Conservation (phyloP, 2,888 invertebrate species). For the Calliphora vomitoria region DNA sequence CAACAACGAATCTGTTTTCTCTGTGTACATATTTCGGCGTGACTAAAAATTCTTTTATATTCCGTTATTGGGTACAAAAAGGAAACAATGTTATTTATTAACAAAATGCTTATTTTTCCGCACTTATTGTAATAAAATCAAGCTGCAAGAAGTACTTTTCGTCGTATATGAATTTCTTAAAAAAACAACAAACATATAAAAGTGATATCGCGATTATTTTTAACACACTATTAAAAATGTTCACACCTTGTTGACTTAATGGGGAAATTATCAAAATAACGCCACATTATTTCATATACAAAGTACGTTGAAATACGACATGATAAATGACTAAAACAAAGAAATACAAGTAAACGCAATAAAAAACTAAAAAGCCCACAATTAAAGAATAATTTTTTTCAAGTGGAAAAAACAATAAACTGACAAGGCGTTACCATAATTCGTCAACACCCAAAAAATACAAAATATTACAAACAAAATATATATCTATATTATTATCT, state of each 20-base stretch:
- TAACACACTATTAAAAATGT: slow-evolving; percentile 40
- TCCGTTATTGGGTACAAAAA: too few relatives aligned
- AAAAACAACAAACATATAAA: not conserved
- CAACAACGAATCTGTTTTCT: too few relatives aligned
- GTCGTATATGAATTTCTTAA: not conserved
- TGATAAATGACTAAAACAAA: slow-evolving; percentile 8
- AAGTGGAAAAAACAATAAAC: slow-evolving; percentile 13
- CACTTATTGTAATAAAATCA: too few relatives aligned
- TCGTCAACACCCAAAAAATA: slow-evolving; percentile 81
- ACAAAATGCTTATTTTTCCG: too few relatives aligned
- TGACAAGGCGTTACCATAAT: slow-evolving; percentile 82
- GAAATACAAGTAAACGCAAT: not conserved
- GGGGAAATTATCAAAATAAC: slow-evolving; percentile 24
- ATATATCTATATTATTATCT: not conserved
- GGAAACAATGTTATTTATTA: too few relatives aligned
- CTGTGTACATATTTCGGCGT: too few relatives aligned
- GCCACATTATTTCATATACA: slow-evolving; percentile 55
- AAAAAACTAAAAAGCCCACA: slow-evolving; percentile 24
- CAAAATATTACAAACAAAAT: slow-evolving; percentile 9
- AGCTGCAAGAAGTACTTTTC: not conserved
- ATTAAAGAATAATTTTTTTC: slow-evolving; percentile 5
- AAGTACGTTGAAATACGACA: slow-evolving; percentile 22
- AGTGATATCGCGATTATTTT: not conserved
- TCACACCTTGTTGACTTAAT: slow-evolving; percentile 72
- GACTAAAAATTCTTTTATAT: too few relatives aligned